Percentiles rank a stretch among this genome's conserved stretches.
These are phyloP conservation scores for Slavum lentiscoides DNA, from an alignment of 2,888 invertebrate genomes.

Conservation along the genomic window DNA sequence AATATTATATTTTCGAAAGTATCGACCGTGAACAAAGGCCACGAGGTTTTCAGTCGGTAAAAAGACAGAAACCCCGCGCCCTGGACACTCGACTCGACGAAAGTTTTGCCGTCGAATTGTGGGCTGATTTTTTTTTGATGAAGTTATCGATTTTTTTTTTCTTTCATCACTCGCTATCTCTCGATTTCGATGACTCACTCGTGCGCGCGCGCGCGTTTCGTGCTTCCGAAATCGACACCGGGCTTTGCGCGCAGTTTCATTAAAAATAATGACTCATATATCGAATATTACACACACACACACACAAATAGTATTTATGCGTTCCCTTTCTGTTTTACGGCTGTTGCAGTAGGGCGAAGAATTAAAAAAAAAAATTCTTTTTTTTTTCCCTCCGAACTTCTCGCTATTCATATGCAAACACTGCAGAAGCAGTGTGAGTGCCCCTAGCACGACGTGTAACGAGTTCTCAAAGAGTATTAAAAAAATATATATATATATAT, in stretches of 20 bases:
- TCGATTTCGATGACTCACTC: constrained; percentile 35
- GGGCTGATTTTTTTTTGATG: no score
- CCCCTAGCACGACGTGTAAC: constrained; percentile 41
- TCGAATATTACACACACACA: constrained; percentile 23
- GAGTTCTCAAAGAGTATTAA: constrained; percentile 53
- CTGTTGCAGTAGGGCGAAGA: constrained; percentile 24
- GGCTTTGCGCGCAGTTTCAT: constrained; percentile 45
- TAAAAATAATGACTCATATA: constrained; percentile 53
- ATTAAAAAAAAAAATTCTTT: constrained; percentile 45
- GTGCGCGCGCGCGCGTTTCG: constrained; percentile 10
- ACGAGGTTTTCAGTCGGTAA: no score
- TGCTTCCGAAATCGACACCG: constrained; percentile 45
- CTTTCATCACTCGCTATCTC: not conserved
- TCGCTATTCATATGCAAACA: constrained; percentile 53
- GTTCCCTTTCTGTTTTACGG: constrained; percentile 32
- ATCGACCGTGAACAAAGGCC: no score
- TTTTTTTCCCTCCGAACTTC: not conserved
- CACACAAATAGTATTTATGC: not conserved
- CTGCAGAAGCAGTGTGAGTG: constrained; percentile 29
- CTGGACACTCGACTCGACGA: no score
- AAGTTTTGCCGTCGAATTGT: no score
- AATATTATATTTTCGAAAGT: no score
- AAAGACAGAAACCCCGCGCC: no score
- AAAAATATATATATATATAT: constrained; percentile 22
- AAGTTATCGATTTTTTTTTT: not conserved